Base-by-base conservation (phyloP, 2,113 vertebrate species). In the Odobenus rosmarus region DNA sequence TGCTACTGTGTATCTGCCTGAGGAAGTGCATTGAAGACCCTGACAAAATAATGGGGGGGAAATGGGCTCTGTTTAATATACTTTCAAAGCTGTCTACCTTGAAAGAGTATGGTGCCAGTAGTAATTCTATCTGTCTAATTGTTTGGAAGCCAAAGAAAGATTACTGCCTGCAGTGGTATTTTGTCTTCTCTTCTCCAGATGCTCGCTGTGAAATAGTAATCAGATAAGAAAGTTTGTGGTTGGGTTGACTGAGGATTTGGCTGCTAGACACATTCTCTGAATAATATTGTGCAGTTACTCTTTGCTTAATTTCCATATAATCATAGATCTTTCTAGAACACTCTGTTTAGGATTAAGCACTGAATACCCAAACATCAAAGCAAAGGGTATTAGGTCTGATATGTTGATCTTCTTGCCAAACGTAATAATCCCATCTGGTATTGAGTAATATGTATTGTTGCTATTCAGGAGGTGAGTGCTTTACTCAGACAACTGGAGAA, bases 341-440 rank as follows among this genome's bases (percentile, higher is more conserved):
- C 24, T 42, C 5, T n/a, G 16, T 51, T 87, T 77, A 97, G n/a
- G 33, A n/a, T 18, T 26, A 42, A n/a, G 46, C 13, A 64, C 31
- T 95, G 95, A 96, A 88, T 46, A 80, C 84, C 67, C 62, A 83
- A 26, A 88, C 77, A 69, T 92, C 62, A 97, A 93, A 95, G 59
- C 84, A 80, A 83, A 84, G 93, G 96, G 84, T 87, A 16, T 61
- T 83, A 76, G 95, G 85, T 16, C 42, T 95, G 72, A 64, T 82
- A 93, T 93, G 67, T 81, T 96, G 33, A 94, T 97, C 93, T 62
- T 93, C 46, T 36, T 18, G 7, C 42, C 46, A 95, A 80, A 88
- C 62, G 83, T 96, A 97, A 83, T 33, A 51, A 57, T 57, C 95
- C 64, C 26, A 26, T 92, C 42, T 31, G 69, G 42, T 69, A 2